A percentile compares a stretch with the other conserved stretches of the same genome.
Conservation (phyloP, 2,888 invertebrate species). For the Resseliella maxima region DNA sequence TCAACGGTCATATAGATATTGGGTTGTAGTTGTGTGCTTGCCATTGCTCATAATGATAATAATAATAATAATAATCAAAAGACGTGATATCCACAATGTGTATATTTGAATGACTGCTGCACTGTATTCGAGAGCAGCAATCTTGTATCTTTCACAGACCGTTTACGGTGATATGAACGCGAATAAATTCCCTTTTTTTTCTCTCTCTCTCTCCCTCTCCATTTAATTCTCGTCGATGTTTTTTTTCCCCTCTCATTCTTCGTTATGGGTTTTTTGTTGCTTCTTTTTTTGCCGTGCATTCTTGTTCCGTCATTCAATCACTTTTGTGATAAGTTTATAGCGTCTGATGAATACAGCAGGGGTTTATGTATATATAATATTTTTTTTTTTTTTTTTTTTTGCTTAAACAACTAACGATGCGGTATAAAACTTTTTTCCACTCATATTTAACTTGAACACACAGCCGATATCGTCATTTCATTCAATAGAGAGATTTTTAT, state of each 20-base stretch:
- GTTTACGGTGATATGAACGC: conserved; percentile 3
- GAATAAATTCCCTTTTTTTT: not conserved
- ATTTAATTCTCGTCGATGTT: no score
- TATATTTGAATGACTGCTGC: not conserved
- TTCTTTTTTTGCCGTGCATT: not conserved
- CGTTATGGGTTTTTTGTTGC: no score
- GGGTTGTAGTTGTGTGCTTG: not conserved
- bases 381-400: no score
- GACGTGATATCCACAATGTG: conserved; percentile 35
- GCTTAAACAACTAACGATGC: not conserved
- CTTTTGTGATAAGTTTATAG: conserved; percentile 45
- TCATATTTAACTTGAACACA: no score
- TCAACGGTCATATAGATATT: conserved; percentile 47
- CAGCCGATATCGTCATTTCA: not conserved
- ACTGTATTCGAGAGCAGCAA: not conserved
- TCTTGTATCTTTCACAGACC: not conserved
- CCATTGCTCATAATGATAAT: conserved; percentile 45
- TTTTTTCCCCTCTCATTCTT: not conserved
- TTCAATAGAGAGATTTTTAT: not conserved
- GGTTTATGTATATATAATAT: no score
- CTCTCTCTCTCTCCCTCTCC: not conserved
- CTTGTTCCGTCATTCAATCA: conserved; percentile 50
- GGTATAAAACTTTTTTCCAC: not conserved
- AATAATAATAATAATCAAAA: no score
- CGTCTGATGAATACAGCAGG: conserved; percentile 39